Evolutionary conservation across 1,140 invertebrate species (phyloP), one percentile per base, ranked within the genome.

Genomic region (Diachasma alloeum): DNA sequence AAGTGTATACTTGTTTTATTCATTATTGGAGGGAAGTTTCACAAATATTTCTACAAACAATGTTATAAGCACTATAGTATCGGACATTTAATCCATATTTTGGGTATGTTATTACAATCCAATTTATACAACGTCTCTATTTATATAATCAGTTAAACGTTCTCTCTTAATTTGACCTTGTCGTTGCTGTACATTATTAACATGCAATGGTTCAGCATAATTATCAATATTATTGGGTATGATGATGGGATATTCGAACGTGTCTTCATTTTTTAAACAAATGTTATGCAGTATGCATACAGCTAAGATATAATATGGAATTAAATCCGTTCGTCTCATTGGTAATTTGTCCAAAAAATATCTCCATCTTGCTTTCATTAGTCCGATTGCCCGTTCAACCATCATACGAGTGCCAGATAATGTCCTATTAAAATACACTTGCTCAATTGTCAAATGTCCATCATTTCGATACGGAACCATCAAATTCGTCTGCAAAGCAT

Each of bases 401-500:
- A n/a, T n/a, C n/a, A n/a, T n/a, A n/a, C n/a, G n/a, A n/a, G n/a
- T n/a, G n/a, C n/a, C n/a, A n/a, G n/a, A n/a, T n/a, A n/a, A n/a
- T n/a, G n/a, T n/a, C n/a, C n/a, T n/a, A n/a, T n/a, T n/a, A n/a
- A n/a, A n/a, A n/a, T n/a, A n/a, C n/a, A n/a, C n/a, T n/a, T n/a
- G n/a, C n/a, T n/a, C n/a, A n/a, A n/a, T n/a, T n/a, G n/a, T 76
- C 19, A 76, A 59, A 42, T 24, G 31, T 31, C 24, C 74, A 59
- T 82, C 82, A 72, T 84, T 74, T 68, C 59, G 68, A 56, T 79
- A 82, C n/a, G 80, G 81, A 9, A 79, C 75, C 48, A 84, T 72
- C 19, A 82, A 11, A 56, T 78, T 37, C 15, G 46, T 72, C 68
- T 81, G 76, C 24, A 79, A 68, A 19, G 56, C 22, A 63, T 84